Percentiles rank a stretch among this genome's conserved stretches.
Conservation (phyloP, 2,797 vertebrate species). For the Bothrops alternatus region DNA sequence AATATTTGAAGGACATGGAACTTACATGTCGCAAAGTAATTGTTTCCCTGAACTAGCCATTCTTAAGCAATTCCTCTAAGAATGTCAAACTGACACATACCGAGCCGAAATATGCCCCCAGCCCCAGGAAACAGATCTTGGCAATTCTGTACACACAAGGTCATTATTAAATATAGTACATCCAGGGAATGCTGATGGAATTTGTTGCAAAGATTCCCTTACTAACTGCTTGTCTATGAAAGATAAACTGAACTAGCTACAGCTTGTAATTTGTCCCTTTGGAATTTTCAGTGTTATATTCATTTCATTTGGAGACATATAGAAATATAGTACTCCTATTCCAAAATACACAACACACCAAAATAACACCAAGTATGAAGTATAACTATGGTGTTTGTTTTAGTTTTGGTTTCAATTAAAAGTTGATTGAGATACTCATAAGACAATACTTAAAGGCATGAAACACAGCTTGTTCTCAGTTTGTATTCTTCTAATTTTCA, state of each 20-base stretch:
- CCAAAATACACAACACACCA: slow-evolving; percentile 9
- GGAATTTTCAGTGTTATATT: slow-evolving; percentile 20
- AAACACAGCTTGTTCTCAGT: not conserved
- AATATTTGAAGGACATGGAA: not conserved
- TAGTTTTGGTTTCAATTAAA: slow-evolving; percentile 14
- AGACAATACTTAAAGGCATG: not conserved
- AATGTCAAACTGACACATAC: not conserved
- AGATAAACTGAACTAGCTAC: slow-evolving; percentile 20
- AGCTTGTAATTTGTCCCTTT: slow-evolving; percentile 6
- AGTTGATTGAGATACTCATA: slow-evolving; percentile 2
- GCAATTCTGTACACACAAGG: not conserved
- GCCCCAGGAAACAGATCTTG: not conserved
- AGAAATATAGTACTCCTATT: slow-evolving; percentile 6
- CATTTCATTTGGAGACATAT: slow-evolving; percentile 3
- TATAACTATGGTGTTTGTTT: slow-evolving; percentile 8
- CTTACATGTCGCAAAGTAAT: not conserved
- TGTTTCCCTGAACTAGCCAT: not conserved
- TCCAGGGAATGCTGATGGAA: slow-evolving; percentile 24
- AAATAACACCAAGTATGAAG: slow-evolving; percentile 25
- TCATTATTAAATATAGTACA: slow-evolving; percentile 38
- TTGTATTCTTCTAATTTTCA: not conserved
- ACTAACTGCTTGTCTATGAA: slow-evolving; percentile 18
- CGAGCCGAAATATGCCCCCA: not conserved
- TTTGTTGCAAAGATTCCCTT: slow-evolving; percentile 13
- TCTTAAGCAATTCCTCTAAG: not conserved